These are phyloP conservation scores for Thymallus thymallus DNA, from an alignment of 2,113 vertebrate genomes.

Conservation along the genomic window DNA sequence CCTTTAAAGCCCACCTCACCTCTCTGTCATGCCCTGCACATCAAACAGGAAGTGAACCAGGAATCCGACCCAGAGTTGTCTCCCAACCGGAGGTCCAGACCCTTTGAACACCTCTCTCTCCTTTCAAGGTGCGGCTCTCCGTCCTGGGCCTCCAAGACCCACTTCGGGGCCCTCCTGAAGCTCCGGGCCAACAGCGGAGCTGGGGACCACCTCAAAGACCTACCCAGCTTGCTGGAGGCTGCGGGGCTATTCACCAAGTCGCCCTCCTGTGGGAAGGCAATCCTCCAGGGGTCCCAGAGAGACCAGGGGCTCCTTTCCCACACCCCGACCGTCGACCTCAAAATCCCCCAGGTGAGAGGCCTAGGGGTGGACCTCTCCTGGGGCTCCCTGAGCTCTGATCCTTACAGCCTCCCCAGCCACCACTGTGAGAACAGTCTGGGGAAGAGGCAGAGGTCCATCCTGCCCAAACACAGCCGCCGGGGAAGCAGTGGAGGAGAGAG, in stretches of 20 bases:
- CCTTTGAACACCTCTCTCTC: conserved; percentile 83
- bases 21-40: conserved; percentile 92
- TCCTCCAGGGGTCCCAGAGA: conserved; percentile 79
- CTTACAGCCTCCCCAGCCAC: conserved; percentile 74
- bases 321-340: conserved; percentile 92
- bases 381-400: conserved; percentile 85
- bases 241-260: conserved; percentile 84
- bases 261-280: conserved; percentile 71
- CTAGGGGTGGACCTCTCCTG: conserved; percentile 86
- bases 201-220: conserved; percentile 90
- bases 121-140: conserved; percentile 81
- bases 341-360: conserved; percentile 96
- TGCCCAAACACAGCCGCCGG: conserved; percentile 89
- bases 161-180: conserved; percentile 84
- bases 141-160: conserved; percentile 87
- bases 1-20: conserved; percentile 86
- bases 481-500: conserved; percentile 73
- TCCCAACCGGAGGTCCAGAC: conserved; percentile 76
- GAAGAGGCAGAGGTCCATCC: conserved; percentile 90
- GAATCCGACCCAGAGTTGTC: conserved; percentile 63
- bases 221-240: conserved; percentile 88
- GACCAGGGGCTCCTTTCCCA: conserved; percentile 77
- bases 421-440: conserved; percentile 88
- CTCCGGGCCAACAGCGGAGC: conserved; percentile 88
- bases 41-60: conserved; percentile 87